A percentile compares a stretch with the other conserved stretches of the same genome.
phyloP scores from a whole-genome alignment of 1,140 invertebrate species.

The Drosophila bocqueti region DNA sequence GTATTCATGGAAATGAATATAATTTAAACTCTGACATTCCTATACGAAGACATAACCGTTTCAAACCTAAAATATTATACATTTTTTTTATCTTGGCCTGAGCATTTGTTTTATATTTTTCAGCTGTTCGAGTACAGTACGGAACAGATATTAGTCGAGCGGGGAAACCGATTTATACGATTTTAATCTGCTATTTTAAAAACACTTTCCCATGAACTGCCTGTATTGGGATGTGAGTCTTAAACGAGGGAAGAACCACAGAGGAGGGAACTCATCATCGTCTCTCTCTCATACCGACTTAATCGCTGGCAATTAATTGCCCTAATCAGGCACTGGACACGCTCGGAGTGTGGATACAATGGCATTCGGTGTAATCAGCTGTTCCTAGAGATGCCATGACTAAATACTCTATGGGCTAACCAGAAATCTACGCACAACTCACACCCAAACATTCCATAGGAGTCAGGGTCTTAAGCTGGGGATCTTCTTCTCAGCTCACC shows the following conservation, averaged over 20 bases:
- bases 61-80: neutral
- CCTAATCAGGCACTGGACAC: constrained; percentile 65
- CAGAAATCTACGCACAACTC: constrained; percentile 23
- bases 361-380: constrained; percentile 68
- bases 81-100: neutral
- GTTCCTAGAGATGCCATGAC: constrained; percentile 56
- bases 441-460: constrained; percentile 20
- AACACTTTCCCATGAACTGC: constrained; percentile 35
- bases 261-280: constrained; percentile 5
- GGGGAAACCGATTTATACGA: constrained; percentile 10
- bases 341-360: constrained; percentile 36
- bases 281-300: constrained; percentile 25
- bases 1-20: neutral
- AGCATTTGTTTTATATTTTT: constrained; percentile 31
- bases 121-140: constrained; percentile 1
- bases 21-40: neutral
- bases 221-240: neutral
- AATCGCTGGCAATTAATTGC: constrained; percentile 70
- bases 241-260: neutral
- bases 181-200: constrained; percentile 27
- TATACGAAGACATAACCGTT: neutral
- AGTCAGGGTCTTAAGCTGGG: constrained; percentile 16
- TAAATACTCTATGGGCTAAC: constrained; percentile 52
- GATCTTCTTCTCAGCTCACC: constrained; percentile 14
- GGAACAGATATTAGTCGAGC: neutral